Evolutionary conservation across 1,140 invertebrate species (phyloP), one percentile per base, ranked within the genome.

Genomic region (Papilio polyxenes): DNA sequence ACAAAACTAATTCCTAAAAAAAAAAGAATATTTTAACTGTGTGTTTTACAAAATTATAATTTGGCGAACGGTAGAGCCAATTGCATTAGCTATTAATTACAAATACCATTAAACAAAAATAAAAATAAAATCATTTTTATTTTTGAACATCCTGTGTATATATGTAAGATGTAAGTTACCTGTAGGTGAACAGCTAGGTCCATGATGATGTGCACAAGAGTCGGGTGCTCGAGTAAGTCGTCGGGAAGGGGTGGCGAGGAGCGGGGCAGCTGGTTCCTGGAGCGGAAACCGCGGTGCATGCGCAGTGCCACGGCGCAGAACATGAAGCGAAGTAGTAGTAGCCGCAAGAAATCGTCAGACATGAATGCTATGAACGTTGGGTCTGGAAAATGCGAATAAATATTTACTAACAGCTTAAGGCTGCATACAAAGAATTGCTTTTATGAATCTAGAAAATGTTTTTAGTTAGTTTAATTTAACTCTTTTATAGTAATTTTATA

Each of bases 221-320:
- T 95, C 10, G 98, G 97, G 90, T 99, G 97, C 85, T 98, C 98
- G 72, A 99, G 95, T n/a, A 99, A 95, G 82, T 99, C 98, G 59
- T 98, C 98, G 13, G 98, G 98, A 82, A 99, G 92, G 4, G 97
- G 96, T 20, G 98, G 98, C 88, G 98, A 97, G 85, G 97, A 97
- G 13, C 97, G 96, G 0, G 98, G 98, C 88, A 97, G 96, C 93
- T 97, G 98, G 85, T 97, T 97, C 0, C 97, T 96, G 51, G 97
- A 96, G 88, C 98, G 95, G 90, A 97, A 97, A 65, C 96, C 96
- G 81, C 97, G 96, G 94, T 99, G 98, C 87, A 98, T 94, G 83
- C 97, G 96, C 81, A 99, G 94, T 51, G 98, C 97, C 87, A 98
- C 97, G 95, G 98, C 97, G 95, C 98, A 99, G 95, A 99, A 99